These are phyloP conservation scores for Thalassarche chlororhynchos DNA, from an alignment of 2,113 vertebrate species.

Conservation along the genomic window DNA sequence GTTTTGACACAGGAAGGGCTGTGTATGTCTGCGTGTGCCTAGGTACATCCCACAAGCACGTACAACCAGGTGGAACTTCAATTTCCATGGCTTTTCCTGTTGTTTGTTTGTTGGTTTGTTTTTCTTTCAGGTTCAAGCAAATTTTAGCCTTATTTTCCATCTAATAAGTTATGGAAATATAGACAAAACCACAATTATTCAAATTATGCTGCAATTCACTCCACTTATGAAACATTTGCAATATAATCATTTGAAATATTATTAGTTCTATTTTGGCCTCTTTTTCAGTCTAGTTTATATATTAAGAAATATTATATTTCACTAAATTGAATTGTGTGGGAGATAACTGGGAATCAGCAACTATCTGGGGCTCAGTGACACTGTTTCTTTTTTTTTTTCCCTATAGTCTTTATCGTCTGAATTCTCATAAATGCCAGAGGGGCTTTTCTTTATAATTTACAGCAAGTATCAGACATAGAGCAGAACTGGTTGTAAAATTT, in stretches of 20 bases:
- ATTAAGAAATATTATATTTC: not conserved
- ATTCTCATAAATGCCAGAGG: constrained; percentile 50
- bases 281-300: not conserved
- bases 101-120: not conserved
- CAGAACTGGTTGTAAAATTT: constrained; percentile 80
- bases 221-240: not conserved
- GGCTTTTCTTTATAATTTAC: constrained; percentile 43
- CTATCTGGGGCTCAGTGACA: not conserved
- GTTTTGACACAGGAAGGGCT: not conserved
- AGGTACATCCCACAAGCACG: fast-evolving
- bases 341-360: not conserved
- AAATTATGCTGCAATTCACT: not conserved
- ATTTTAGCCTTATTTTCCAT: not conserved
- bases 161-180: not conserved
- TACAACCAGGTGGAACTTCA: not conserved
- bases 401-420: not conserved
- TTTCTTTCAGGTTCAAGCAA: not conserved
- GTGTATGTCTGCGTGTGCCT: not conserved
- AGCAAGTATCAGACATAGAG: constrained; percentile 66
- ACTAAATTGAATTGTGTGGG: not conserved
- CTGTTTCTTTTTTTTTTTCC: not conserved
- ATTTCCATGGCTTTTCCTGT: not conserved
- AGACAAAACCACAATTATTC: not conserved
- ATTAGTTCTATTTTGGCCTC: not conserved
- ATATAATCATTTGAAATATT: not conserved